A percentile compares a stretch with the other conserved stretches of the same genome.
Conservation (phyloP, 2,888 invertebrate genomes). For the Tenthredo mesomela region DNA sequence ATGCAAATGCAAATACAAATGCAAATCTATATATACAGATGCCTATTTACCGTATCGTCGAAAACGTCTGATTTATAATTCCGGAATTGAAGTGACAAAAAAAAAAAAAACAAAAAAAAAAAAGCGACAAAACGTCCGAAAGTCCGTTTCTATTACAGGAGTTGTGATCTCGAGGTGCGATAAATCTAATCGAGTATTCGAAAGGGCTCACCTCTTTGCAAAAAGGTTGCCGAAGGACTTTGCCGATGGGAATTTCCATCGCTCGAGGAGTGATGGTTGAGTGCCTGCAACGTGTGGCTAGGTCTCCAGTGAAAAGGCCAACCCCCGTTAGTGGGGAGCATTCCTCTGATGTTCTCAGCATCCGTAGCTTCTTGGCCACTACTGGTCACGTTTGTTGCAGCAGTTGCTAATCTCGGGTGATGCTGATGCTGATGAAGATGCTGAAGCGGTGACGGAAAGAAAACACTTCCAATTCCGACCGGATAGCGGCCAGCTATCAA, state of each 20-base stretch:
- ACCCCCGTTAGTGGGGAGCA: constrained; percentile 70
- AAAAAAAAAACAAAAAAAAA: not conserved
- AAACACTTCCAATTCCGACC: constrained; percentile 72
- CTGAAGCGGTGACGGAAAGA: constrained; percentile 74
- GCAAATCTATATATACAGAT: not conserved
- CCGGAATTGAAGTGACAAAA: not conserved
- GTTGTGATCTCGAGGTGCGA: not conserved
- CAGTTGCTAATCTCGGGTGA: constrained; percentile 70
- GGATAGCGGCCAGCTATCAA: constrained; percentile 75
- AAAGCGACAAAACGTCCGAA: not conserved
- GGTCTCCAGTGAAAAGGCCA: constrained; percentile 77
- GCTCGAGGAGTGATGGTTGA: constrained; percentile 73
- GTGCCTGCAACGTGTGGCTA: constrained; percentile 72
- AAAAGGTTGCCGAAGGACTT: constrained; percentile 74
- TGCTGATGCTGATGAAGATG: constrained; percentile 73
- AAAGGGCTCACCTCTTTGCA: constrained; percentile 71
- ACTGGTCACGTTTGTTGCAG: constrained; percentile 69
- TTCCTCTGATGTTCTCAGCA: constrained; percentile 72
- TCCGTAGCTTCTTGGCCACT: constrained; percentile 59
- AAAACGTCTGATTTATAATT: not conserved
- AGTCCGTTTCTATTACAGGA: constrained; percentile 54
- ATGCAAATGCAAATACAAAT: constrained; percentile 38
- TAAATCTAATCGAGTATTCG: constrained; percentile 36
- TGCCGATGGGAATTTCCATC: constrained; percentile 72
- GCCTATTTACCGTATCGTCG: constrained; percentile 44